Percentiles rank a stretch among this genome's conserved stretches.
Conservation (phyloP, 2,113 vertebrate genomes). For the Spea bombifrons region DNA sequence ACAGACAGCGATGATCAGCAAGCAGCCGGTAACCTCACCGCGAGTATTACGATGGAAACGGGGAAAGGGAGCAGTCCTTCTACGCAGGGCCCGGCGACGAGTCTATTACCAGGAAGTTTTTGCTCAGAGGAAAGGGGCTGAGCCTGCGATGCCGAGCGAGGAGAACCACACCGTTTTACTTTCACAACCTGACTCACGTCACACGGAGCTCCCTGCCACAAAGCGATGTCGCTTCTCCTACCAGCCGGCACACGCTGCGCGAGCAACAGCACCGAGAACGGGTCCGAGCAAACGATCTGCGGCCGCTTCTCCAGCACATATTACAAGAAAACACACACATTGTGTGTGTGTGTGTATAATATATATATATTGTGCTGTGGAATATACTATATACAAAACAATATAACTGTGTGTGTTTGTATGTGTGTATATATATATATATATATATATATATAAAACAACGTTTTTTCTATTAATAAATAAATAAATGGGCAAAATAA, state of each 20-base stretch:
- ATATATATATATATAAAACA: background rate
- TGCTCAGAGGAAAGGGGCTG: background rate
- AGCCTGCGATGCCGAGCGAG: background rate
- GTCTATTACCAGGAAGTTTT: background rate
- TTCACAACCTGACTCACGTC: background rate
- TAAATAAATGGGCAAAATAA: too few relatives aligned
- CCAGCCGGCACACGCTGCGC: slow-evolving; percentile 13
- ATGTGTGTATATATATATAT: background rate
- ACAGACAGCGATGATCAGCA: too few relatives aligned
- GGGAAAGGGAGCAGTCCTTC: background rate
- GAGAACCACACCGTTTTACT: background rate
- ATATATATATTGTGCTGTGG: background rate
- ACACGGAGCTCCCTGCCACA: background rate
- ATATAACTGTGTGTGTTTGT: background rate
- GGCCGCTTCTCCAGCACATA: too few relatives aligned
- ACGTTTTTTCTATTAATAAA: too few relatives aligned
- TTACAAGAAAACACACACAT: background rate
- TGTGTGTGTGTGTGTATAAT: too few relatives aligned
- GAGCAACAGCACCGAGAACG: slow-evolving; percentile 2
- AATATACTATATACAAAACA: background rate
- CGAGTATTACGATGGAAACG: background rate
- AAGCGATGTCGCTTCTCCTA: background rate
- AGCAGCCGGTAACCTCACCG: too few relatives aligned
- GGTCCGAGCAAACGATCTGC: slow-evolving; percentile 13
- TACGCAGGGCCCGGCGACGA: background rate